Evolutionary conservation across 1,140 invertebrate species (phyloP), one percentile per base, ranked within the genome.

Genomic region (Diabrotica undecimpunctata): DNA sequence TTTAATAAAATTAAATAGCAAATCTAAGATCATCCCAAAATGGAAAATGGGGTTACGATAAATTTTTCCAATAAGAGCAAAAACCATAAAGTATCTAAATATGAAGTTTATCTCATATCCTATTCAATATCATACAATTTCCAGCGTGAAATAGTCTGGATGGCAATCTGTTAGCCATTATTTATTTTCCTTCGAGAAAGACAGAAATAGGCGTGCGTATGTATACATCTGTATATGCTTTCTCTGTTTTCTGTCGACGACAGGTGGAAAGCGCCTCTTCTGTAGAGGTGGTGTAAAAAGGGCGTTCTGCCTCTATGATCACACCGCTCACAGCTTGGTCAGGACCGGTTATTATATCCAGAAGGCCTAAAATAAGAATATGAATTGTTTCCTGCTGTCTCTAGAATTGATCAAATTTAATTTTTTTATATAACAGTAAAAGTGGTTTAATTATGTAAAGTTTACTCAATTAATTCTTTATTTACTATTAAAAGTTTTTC

Each of bases 61-160:
- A 25, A 25, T 25, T 25, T 46, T 46, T 46, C 41, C 41, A 46
- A 10, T 46, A n/a, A 46, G 8, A n/a, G 8, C 8, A 46, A 60
- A 64, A 25, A 63, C 38, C 56, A 61, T 64, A 54, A 69, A 69
- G 63, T 62, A 66, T 54, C 36, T 59, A 65, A 62, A 62, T 66
- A 69, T 58, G 60, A 68, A 68, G 60, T 68, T 65, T 68, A 59
- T 66, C 67, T 66, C 67, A 69, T 66, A 58, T 63, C 58, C 67
- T 63, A 69, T 69, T 69, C 67, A 69, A 69, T 69, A 69, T 66
- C 64, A 54, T 64, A 69, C 67, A 66, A 69, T 69, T 69, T 69
- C 67, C 67, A 64, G 61, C 61, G 67, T 66, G 67, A 69, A 66
- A 63, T 65, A 59, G 67, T 68, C 67, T 68, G 55, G 62, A 59